phyloP scores from a whole-genome alignment of 2,888 invertebrate genomes.

The Heliconius ismenius region DNA sequence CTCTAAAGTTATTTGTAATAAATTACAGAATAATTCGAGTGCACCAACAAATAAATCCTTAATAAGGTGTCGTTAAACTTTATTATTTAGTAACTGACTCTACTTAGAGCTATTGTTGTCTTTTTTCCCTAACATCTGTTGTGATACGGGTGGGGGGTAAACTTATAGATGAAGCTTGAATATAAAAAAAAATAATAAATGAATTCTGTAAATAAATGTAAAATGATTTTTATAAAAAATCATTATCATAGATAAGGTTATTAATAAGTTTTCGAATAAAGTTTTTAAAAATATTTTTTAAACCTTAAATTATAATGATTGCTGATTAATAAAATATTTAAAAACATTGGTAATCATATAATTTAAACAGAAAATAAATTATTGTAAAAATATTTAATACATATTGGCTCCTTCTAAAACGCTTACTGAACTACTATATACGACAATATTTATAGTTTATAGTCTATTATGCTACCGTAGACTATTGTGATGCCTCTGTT shows the following conservation, averaged over 20 bases:
- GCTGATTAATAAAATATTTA: too few species aligned
- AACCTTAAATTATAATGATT: too few species aligned
- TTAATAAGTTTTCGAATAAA: too few species aligned
- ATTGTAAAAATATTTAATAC: neutral
- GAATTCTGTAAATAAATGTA: too few species aligned
- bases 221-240: too few species aligned
- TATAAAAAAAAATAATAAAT: neutral
- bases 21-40: constrained; percentile 76
- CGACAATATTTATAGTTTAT: constrained; percentile 59
- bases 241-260: fast-evolving
- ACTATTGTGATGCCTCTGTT: constrained; percentile 45
- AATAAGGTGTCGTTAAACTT: constrained; percentile 68
- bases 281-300: too few species aligned
- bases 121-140: constrained; percentile 74
- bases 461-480: constrained; percentile 61
- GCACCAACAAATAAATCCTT: constrained; percentile 77
- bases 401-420: constrained; percentile 47
- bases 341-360: neutral
- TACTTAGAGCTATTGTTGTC: constrained; percentile 72
- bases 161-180: constrained; percentile 51
- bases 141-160: constrained; percentile 50
- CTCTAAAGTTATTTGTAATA: constrained; percentile 77
- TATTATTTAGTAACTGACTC: constrained; percentile 59
- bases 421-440: constrained; percentile 47
- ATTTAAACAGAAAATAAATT: neutral